Evolutionary conservation across 1,140 invertebrate species (phyloP), one percentile per base, ranked within the genome.

Genomic region (Heterodera carotae): DNA sequence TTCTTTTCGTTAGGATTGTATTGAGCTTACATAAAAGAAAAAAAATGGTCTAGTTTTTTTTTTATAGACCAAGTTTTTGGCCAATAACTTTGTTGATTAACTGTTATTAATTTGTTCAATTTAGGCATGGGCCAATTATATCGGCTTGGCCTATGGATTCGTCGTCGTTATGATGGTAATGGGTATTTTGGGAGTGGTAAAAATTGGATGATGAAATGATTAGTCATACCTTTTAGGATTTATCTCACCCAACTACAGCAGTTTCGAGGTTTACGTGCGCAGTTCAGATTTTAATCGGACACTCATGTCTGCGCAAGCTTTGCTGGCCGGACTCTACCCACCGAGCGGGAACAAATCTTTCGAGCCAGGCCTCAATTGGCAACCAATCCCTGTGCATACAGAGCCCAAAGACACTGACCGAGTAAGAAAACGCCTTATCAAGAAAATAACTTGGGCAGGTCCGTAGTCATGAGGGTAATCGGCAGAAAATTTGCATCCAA

Each of bases 311-410:
- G 88, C 87, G 15, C 79, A 83, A 76, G 84, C 86, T 6, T 88
- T 88, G 81, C 74, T 89, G 39, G 86, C 88, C 15, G 88, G 87
- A 6, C 69, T 89, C 7, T 89, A 82, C 72, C 85, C 87, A 15
- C 62, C 70, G 29, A 27, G 74, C 18, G 34, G 56, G 12, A 59
- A 64, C 34, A 80, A 88, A 76, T 8, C 72, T 29, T 85, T 87
- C 73, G 60, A 80, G 25, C 29, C 73, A 7, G 79, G 77, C 39
- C 34, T 89, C 4, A 48, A 67, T 4, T 89, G 88, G 88, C 81
- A 85, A 48, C 88, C 88, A 15, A 86, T 89, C 76, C 88, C 88
- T 6, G 85, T 88, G 8, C 88, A 88, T 74, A 89, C 87, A 7
- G 64, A 83, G 31, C 84, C 88, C 0, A 81, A 79, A 48, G 34